Conservation (phyloP, 2,888 invertebrate species). For the Mechanitis messenoides region DNA sequence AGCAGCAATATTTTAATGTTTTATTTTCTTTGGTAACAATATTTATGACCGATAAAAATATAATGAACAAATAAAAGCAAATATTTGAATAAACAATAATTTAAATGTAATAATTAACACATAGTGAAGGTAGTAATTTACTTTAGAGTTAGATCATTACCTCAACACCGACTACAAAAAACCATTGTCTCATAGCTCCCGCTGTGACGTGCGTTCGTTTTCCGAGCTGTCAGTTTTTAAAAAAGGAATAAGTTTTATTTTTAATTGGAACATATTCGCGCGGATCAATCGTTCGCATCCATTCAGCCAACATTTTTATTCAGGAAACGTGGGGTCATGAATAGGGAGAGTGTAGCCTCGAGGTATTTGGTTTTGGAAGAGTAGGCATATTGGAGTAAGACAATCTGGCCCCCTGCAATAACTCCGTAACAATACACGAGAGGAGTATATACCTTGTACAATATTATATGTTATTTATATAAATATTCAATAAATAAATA, state of each 20-base stretch:
- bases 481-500: neutral
- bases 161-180: conserved; percentile 12
- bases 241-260: conserved; percentile 36
- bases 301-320: conserved; percentile 37
- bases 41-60: too few relatives aligned
- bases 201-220: conserved; percentile 44
- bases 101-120: too few relatives aligned
- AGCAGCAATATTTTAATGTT: conserved; percentile 3
- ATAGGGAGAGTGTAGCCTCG: conserved; percentile 52
- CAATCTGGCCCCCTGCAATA: conserved; percentile 59
- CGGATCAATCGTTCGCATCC: conserved; percentile 47
- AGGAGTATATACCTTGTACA: conserved; percentile 1
- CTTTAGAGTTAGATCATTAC: neutral
- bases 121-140: neutral
- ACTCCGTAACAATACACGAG: conserved; percentile 42
- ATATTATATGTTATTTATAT: neutral
- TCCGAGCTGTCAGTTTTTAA: conserved; percentile 29
- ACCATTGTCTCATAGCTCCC: conserved; percentile 31
- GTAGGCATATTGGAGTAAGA: conserved; percentile 65
- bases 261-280: conserved; percentile 73
- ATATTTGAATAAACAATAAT: too few relatives aligned
- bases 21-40: neutral
- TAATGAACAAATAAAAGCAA: too few relatives aligned
- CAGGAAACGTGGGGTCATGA: conserved; percentile 38
- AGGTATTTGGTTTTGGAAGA: conserved; percentile 64